Conservation (phyloP, 2,888 invertebrate species). For the Harpalus rufipes region DNA sequence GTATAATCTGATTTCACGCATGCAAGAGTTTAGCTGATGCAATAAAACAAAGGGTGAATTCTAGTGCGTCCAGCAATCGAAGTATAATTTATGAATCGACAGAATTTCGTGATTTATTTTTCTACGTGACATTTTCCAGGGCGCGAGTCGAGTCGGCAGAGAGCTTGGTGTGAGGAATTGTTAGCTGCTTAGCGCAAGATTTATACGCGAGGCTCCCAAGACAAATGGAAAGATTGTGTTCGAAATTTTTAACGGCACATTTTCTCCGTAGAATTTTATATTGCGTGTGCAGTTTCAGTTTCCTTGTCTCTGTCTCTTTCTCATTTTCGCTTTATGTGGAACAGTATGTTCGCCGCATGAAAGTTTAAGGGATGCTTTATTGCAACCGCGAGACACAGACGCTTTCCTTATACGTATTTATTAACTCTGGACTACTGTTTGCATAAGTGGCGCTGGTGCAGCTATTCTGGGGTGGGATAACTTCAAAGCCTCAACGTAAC, state of each 20-base stretch:
- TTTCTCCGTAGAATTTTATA: slow-evolving; percentile 74
- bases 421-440: slow-evolving; percentile 59
- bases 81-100: slow-evolving; percentile 66
- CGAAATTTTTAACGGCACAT: slow-evolving; percentile 89
- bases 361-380: slow-evolving; percentile 66
- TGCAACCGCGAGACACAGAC: slow-evolving; percentile 64
- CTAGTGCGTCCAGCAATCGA: slow-evolving; percentile 54
- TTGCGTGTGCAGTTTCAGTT: slow-evolving; percentile 66
- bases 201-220: slow-evolving; percentile 87
- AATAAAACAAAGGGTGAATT: slow-evolving; percentile 44
- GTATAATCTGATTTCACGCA: slow-evolving; percentile 26
- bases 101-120: slow-evolving; percentile 66
- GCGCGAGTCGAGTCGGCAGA: slow-evolving; percentile 35
- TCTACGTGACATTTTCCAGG: slow-evolving; percentile 67
- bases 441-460: slow-evolving; percentile 31
- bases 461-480: neutral
- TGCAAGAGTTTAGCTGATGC: slow-evolving; percentile 26
- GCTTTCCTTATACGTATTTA: slow-evolving; percentile 64
- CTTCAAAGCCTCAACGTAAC: slow-evolving; percentile 17
- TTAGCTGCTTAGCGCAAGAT: slow-evolving; percentile 84
- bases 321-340: slow-evolving; percentile 63
- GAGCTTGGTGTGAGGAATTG: slow-evolving; percentile 74
- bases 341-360: slow-evolving; percentile 65
- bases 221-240: slow-evolving; percentile 89
- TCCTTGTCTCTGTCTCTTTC: slow-evolving; percentile 53